Evolutionary conservation across 2,888 invertebrate species (phyloP), one percentile per base, ranked within the genome.

Genomic region (Ctenicera cuprea): DNA sequence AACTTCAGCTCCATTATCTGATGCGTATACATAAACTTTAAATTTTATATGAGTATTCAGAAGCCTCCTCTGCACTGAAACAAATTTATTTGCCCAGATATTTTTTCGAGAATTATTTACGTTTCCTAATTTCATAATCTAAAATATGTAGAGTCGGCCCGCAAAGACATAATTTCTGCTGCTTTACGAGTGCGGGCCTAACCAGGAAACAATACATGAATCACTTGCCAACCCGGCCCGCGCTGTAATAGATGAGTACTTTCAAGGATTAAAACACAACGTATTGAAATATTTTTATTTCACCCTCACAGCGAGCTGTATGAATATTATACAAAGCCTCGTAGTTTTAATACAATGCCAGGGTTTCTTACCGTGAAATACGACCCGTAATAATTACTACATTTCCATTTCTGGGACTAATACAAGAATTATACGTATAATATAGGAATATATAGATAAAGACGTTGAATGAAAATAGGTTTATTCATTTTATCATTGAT

Each of bases 221-320:
- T 87, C 86, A 86, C 85, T 84, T 85, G 69, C 62, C 68, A 69
- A 69, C 69, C 64, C 69, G 65, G 76, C 80, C 78, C 78, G 77
- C 76, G 77, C 76, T 79, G 83, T 86, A 86, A 86, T 85, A 84
- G 86, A 86, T 87, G 86, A 86, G 84, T 86, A 86, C 87, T 87
- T 85, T 82, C 81, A 75, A 82, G 87, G 87, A 87, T 87, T 87
- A 87, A 86, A 87, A 85, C 84, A 81, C 84, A 85, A 85, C 86
- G 85, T 86, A 86, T 86, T 86, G 87, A 86, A 87, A 87, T 86
- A 86, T 87, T 86, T 86, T 85, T 86, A 84, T 84, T 85, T 83
- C 81, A 77, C 80, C 78, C 81, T 80, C 79, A 71, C 73, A 64
- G 76, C 73, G 76, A 74, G 79, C 79, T 78, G 80, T 80, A 83